Base-by-base conservation (phyloP, 1,140 invertebrate genomes). In the Kradibia gibbosae region DNA sequence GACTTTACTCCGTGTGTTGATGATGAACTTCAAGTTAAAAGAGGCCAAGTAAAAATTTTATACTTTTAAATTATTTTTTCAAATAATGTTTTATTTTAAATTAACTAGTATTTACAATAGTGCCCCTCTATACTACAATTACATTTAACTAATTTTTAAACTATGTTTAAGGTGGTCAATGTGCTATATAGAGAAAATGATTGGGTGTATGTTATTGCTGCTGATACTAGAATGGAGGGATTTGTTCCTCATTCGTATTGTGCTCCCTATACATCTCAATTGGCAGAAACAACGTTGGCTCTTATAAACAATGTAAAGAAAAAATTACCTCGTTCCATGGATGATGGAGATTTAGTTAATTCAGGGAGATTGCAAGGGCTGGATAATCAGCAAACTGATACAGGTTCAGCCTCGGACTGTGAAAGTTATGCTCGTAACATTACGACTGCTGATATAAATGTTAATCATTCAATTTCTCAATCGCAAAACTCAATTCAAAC, bases 211-310 rank as follows among this genome's bases (percentile, higher is more conserved):
- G 97, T 98, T 0, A 97, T 98, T 88, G 95, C 96, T 2, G 96
- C 97, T 70, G 96, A 97, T 81, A 96, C 95, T 42, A 92, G 96
- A 77, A 94, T 96, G 88, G 97, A 98, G 91, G 98, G 98, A 1
- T 99, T 98, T 86, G 98, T 99, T 84, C 98, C 98, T 15, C 96
- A 97, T 88, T 97, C 97, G 0, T 98, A 98, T 89, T 98, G 97
- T 90, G 95, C 96, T 0, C 96, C 97, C 0, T 97, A 95, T 87
- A 95, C 94, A 55, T 95, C 95, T 53, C 95, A 96, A 80, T 86
- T 93, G n/a, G 93, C 94, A 48, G 91, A 96, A 83, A 95, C 95
- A 22, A 95, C 96, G 78, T 88, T 96, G 60, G 94, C 95, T 11
- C 84, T 90, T n/a, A 90, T 94, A 80, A 94, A 92, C 84, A 93